These are phyloP conservation scores for Heliconius melpomene DNA, from an alignment of 1,140 invertebrate species.

Conservation along the genomic window DNA sequence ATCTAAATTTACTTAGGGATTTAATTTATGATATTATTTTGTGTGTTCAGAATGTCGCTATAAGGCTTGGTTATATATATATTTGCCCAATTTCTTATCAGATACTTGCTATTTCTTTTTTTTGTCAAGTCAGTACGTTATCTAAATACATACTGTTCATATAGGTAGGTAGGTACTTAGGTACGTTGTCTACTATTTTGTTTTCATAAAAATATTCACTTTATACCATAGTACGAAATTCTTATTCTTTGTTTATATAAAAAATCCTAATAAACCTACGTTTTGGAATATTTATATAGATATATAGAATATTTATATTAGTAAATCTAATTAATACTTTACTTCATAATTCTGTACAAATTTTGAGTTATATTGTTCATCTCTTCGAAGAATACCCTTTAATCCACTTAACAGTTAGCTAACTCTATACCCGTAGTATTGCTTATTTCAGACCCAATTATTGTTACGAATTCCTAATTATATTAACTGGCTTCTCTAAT, in stretches of 20 bases:
- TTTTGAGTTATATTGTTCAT: background rate
- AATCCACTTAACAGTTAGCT: constrained; percentile 17
- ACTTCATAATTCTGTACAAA: background rate
- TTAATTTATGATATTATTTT: background rate
- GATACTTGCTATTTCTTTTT: background rate
- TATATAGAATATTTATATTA: no score
- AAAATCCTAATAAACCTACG: no score
- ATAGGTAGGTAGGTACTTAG: no score
- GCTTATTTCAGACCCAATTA: constrained; percentile 2
- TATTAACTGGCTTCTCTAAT: background rate
- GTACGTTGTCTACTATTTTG: no score
- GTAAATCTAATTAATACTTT: background rate
- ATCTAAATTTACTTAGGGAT: background rate
- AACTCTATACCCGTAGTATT: background rate
- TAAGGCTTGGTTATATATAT: background rate
- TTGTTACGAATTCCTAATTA: constrained; percentile 22
- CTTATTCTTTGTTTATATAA: no score
- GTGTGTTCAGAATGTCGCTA: background rate
- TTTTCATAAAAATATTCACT: no score
- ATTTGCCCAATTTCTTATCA: background rate
- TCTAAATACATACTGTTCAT: no score
- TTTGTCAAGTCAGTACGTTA: background rate
- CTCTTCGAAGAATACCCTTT: background rate
- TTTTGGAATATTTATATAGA: no score
- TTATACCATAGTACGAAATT: no score